Percentiles rank a stretch among this genome's conserved stretches.
Conservation (phyloP, 1,140 invertebrate species). For the Plutomurus gul region DNA sequence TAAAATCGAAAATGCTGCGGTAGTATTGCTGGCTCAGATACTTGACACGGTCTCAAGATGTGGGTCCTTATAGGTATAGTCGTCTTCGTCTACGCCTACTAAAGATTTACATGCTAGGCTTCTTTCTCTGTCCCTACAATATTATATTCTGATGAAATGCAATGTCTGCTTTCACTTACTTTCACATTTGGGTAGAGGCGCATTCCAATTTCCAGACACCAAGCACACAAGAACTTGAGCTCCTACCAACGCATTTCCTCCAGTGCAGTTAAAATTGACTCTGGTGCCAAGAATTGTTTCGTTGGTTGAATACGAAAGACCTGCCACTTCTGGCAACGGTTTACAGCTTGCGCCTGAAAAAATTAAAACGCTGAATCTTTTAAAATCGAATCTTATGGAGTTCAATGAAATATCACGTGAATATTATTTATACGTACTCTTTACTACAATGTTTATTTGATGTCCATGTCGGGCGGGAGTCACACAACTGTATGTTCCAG, state of each 20-base stretch:
- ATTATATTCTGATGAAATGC: no score
- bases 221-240: slow-evolving; percentile 71
- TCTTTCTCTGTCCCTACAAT: no score
- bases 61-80: no score
- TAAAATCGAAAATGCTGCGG: no score
- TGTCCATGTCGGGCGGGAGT: slow-evolving; percentile 79
- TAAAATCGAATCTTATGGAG: background rate
- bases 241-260: slow-evolving; percentile 79
- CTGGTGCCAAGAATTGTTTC: slow-evolving; percentile 74
- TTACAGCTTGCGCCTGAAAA: slow-evolving; percentile 73
- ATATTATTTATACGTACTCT: no score
- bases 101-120: no score
- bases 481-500: slow-evolving; percentile 77
- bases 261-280: slow-evolving; percentile 78
- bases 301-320: slow-evolving; percentile 70
- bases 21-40: no score
- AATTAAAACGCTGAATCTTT: background rate
- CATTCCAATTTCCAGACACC: slow-evolving; percentile 82
- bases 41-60: no score
- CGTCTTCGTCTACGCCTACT: no score
- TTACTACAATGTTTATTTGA: slow-evolving; percentile 76
- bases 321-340: slow-evolving; percentile 68
- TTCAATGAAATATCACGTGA: background rate
- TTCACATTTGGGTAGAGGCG: slow-evolving; percentile 77
- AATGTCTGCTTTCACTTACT: slow-evolving; percentile 63